A percentile compares a stretch with the other conserved stretches of the same genome.
Conservation (phyloP, 2,888 invertebrate genomes). For the Abrostola triplasia region DNA sequence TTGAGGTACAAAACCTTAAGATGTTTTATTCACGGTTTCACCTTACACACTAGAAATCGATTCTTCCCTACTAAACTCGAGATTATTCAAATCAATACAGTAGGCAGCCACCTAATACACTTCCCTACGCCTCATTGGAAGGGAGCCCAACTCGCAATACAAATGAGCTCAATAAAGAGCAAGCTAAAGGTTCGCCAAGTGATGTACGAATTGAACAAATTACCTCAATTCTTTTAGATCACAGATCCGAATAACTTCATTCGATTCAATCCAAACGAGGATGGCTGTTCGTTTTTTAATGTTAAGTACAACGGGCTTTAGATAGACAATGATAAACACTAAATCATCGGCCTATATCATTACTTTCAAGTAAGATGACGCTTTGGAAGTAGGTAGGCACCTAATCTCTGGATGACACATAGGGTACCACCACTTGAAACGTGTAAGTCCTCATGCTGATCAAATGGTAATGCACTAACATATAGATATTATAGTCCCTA, state of each 20-base stretch:
- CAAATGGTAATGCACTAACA: no score
- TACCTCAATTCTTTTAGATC: conserved; percentile 54
- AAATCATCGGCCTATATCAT: no score
- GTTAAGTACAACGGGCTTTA: no score
- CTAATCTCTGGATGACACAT: no score
- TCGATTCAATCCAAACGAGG: conserved; percentile 21
- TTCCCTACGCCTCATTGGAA: conserved; percentile 40
- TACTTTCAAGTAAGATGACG: no score
- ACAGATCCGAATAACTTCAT: conserved; percentile 53
- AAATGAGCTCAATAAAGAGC: conserved; percentile 61
- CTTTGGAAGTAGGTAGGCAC: no score
- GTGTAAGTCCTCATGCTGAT: no score
- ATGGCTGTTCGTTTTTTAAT: no score
- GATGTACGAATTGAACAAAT: conserved; percentile 55
- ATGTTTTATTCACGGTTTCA: conserved; percentile 50
- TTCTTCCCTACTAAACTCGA: conserved; percentile 34
- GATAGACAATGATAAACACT: no score
- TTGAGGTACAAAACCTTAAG: conserved; percentile 10
- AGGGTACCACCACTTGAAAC: no score
- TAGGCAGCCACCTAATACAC: conserved; percentile 29
- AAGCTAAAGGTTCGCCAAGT: conserved; percentile 51
- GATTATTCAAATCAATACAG: conserved; percentile 57
- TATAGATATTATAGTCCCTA: no score
- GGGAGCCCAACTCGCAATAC: conserved; percentile 49
- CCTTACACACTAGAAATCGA: conserved; percentile 24